A percentile compares a stretch with the other conserved stretches of the same genome.
phyloP scores from a whole-genome alignment of 53 echinoderm and acorn worm species.

The Paracentrotus lividus region DNA sequence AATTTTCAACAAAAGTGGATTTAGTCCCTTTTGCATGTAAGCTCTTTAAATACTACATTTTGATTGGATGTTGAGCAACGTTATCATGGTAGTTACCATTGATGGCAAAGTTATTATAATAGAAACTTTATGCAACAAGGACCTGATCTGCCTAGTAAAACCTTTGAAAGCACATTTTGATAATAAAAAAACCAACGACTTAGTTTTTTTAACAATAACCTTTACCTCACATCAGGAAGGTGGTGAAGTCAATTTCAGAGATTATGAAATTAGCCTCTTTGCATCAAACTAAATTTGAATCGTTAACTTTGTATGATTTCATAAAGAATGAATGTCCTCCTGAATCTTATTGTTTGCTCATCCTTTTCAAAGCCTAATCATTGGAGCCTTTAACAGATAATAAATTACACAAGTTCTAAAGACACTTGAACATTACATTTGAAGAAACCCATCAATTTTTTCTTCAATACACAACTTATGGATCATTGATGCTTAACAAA shows the following conservation, averaged over 20 bases:
- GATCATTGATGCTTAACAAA: no score
- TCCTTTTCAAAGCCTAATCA: not conserved
- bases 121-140: no score
- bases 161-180: constrained; percentile 7
- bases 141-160: not conserved
- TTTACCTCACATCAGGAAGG: not conserved
- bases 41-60: no score
- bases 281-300: not conserved
- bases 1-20: no score
- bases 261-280: constrained; percentile 20
- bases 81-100: no score
- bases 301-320: not conserved
- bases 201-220: not conserved
- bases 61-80: no score
- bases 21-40: no score
- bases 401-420: not conserved
- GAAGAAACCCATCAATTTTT: not conserved
- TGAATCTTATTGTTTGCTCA: not conserved
- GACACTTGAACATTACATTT: not conserved
- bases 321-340: no score
- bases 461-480: no score
- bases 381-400: not conserved
- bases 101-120: no score
- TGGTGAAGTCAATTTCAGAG: not conserved
- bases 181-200: not conserved